Evolutionary conservation across 2,888 invertebrate genomes (phyloP).

Genomic region (Gerris lacustris): DNA sequence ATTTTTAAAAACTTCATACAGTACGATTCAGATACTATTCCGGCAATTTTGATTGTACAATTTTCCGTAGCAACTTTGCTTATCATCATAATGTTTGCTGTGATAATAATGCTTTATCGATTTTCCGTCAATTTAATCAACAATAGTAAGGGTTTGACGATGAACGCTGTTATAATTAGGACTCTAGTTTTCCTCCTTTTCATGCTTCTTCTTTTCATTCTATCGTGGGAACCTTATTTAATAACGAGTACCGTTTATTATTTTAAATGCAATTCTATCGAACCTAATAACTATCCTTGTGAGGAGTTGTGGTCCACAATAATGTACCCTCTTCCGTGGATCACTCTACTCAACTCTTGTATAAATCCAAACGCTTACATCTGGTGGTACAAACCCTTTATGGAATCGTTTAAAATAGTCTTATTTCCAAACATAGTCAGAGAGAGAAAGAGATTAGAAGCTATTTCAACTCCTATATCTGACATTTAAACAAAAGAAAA

Average conservation of each 20-base stretch:
- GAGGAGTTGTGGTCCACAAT: not conserved
- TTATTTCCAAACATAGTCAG: not conserved
- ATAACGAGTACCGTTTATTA: not conserved
- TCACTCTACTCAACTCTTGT: not conserved
- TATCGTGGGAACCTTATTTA: not conserved
- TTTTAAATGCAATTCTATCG: not conserved
- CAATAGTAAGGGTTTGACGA: not conserved
- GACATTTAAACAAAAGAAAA: not conserved
- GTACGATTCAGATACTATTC: not conserved
- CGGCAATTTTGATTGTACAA: not conserved
- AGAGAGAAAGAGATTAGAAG: not conserved
- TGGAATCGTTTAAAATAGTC: not conserved
- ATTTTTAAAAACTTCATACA: not conserved
- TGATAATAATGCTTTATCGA: not conserved
- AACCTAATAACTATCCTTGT: not conserved
- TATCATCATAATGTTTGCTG: not conserved
- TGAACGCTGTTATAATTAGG: not conserved
- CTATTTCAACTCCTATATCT: not conserved
- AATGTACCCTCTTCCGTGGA: not conserved
- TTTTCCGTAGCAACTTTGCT: not conserved
- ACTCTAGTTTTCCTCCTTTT: not conserved
- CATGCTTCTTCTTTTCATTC: not conserved
- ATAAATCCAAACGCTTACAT: not conserved
- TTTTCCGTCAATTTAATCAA: not conserved
- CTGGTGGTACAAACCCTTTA: not conserved